phyloP scores from a whole-genome alignment of 2,113 vertebrate genomes.

The Pica pica region DNA sequence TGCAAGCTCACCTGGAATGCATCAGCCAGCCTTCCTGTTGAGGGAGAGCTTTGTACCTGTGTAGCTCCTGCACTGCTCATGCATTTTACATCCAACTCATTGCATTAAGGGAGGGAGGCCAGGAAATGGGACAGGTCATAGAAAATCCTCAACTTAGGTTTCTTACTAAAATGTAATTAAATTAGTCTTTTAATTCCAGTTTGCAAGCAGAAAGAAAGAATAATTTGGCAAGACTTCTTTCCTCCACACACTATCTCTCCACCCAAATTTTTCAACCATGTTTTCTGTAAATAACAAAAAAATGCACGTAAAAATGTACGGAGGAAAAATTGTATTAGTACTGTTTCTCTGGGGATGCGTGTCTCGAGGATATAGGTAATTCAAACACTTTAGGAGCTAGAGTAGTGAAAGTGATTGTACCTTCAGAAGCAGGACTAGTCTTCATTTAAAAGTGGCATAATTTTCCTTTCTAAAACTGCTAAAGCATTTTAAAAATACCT shows the following conservation, averaged over 20 bases:
- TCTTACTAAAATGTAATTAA: neutral
- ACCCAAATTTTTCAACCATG: neutral
- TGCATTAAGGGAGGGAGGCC: neutral
- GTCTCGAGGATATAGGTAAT: neutral
- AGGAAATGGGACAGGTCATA: neutral
- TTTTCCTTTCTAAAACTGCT: neutral
- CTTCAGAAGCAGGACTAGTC: neutral
- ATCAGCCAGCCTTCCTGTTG: neutral
- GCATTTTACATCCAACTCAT: neutral
- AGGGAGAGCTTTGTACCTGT: neutral
- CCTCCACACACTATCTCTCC: accelerated
- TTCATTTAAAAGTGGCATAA: neutral
- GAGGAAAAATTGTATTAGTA: neutral
- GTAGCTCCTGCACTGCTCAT: neutral
- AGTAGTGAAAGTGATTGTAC: neutral
- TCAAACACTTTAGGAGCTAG: neutral
- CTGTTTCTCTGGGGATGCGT: neutral
- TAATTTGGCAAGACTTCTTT: neutral
- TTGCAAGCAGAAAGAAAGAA: neutral
- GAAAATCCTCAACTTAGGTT: neutral
- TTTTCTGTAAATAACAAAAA: neutral
- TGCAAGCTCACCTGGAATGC: neutral
- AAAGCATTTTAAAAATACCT: neutral
- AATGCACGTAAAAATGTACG: neutral
- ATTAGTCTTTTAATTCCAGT: neutral